phyloP scores from a whole-genome alignment of 1,140 invertebrate species.

The Megalopta genalis region DNA sequence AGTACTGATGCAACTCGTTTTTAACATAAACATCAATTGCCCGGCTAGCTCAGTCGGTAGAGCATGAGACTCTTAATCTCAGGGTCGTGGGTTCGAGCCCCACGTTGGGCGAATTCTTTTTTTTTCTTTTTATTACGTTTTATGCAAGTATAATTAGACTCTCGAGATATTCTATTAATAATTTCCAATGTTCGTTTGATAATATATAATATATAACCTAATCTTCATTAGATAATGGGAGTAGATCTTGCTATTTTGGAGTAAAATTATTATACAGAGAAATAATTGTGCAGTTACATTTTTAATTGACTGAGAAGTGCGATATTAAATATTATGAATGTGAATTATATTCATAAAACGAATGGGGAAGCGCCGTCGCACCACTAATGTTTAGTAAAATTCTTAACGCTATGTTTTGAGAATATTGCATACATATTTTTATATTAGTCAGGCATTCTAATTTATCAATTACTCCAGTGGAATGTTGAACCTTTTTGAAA shows the following conservation, averaged over 20 bases:
- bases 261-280: no score
- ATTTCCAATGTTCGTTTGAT: no score
- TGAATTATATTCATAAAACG: neutral
- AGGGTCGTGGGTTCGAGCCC: conserved; percentile 95
- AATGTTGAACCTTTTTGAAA: neutral
- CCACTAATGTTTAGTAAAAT: neutral
- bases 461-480: neutral
- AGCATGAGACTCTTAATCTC: conserved; percentile 90
- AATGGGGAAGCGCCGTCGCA: neutral
- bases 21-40: conserved; percentile 23
- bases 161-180: no score
- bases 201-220: no score
- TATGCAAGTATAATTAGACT: no score
- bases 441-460: neutral
- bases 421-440: neutral
- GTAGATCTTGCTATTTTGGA: no score
- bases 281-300: neutral
- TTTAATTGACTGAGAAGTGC: neutral
- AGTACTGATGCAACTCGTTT: no score
- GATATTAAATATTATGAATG: neutral
- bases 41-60: conserved; percentile 82
- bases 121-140: neutral
- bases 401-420: neutral
- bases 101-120: conserved; percentile 87
- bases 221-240: no score